Percentiles rank a stretch among this genome's conserved stretches.
phyloP scores from a whole-genome alignment of 2,888 invertebrate species.

The Pollenia labialis region DNA sequence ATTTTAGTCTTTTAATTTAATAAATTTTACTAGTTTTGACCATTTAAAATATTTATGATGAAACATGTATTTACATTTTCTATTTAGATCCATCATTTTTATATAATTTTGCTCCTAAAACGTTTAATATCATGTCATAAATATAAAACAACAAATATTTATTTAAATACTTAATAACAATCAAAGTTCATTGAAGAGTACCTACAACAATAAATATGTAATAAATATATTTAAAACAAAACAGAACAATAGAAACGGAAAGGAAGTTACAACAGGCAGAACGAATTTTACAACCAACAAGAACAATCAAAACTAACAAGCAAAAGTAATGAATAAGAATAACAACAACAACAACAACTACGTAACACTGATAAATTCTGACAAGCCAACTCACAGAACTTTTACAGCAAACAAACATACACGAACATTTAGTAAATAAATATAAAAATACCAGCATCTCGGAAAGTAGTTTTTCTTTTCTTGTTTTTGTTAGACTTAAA shows the following conservation, averaged over 20 bases:
- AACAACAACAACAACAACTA: slow-evolving; percentile 22
- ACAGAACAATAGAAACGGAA: slow-evolving; percentile 9
- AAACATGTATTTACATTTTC: too few relatives aligned
- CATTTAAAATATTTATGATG: too few relatives aligned
- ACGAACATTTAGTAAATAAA: neutral
- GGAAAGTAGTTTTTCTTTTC: neutral
- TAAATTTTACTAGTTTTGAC: too few relatives aligned
- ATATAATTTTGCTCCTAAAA: too few relatives aligned
- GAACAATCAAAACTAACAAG: slow-evolving; percentile 62
- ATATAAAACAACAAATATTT: slow-evolving; percentile 49
- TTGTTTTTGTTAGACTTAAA: neutral
- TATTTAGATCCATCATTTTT: too few relatives aligned
- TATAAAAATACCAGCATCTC: slow-evolving; percentile 12
- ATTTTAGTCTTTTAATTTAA: too few relatives aligned
- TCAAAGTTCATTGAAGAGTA: slow-evolving; percentile 51
- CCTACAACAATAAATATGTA: slow-evolving; percentile 14
- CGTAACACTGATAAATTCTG: slow-evolving; percentile 25
- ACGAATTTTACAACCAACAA: slow-evolving; percentile 20
- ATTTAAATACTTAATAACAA: slow-evolving; percentile 55
- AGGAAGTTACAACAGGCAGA: slow-evolving; percentile 8
- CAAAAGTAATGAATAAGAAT: slow-evolving; percentile 40
- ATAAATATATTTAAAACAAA: slow-evolving; percentile 6
- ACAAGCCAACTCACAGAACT: neutral
- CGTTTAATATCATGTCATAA: slow-evolving; percentile 12
- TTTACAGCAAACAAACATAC: neutral